These are phyloP conservation scores for Physocephala rufipes DNA, from an alignment of 2,888 invertebrate genomes.

Conservation along the genomic window DNA sequence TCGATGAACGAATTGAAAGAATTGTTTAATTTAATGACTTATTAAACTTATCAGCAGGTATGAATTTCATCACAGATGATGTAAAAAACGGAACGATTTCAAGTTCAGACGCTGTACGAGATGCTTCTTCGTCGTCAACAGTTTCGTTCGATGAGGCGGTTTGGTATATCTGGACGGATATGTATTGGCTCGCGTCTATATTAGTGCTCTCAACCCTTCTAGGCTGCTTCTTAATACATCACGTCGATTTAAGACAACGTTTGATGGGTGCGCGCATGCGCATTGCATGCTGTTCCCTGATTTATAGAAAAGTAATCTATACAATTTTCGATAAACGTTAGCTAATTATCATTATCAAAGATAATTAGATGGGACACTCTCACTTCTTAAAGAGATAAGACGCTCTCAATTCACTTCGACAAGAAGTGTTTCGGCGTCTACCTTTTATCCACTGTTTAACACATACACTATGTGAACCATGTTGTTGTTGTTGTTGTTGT, in stretches of 20 bases:
- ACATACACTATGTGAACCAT: too few species aligned
- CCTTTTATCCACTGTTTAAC: too few species aligned
- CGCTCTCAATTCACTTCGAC: too few species aligned
- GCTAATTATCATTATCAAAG: not conserved
- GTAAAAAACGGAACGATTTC: not conserved
- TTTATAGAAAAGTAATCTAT: slow-evolving; percentile 73
- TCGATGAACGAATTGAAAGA: too few species aligned
- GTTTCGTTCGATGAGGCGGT: slow-evolving; percentile 40
- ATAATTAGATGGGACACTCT: too few species aligned
- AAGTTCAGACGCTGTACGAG: not conserved
- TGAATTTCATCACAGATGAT: slow-evolving; percentile 8
- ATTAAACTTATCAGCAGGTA: not conserved
- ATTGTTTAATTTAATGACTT: too few species aligned
- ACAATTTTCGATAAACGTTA: not conserved
- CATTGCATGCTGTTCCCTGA: slow-evolving; percentile 73
- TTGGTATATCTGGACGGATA: slow-evolving; percentile 58
- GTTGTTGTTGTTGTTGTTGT: too few species aligned
- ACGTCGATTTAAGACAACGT: slow-evolving; percentile 61
- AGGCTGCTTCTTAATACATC: slow-evolving; percentile 64
- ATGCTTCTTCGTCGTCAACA: not conserved
- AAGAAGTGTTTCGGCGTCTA: too few species aligned
- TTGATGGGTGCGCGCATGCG: slow-evolving; percentile 73
- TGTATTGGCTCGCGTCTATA: slow-evolving; percentile 58
- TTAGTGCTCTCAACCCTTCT: slow-evolving; percentile 59
- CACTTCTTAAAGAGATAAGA: too few species aligned